Evolutionary conservation across 1,140 invertebrate species (phyloP), one percentile per base, ranked within the genome.

Genomic region (Papilio aristodemus): DNA sequence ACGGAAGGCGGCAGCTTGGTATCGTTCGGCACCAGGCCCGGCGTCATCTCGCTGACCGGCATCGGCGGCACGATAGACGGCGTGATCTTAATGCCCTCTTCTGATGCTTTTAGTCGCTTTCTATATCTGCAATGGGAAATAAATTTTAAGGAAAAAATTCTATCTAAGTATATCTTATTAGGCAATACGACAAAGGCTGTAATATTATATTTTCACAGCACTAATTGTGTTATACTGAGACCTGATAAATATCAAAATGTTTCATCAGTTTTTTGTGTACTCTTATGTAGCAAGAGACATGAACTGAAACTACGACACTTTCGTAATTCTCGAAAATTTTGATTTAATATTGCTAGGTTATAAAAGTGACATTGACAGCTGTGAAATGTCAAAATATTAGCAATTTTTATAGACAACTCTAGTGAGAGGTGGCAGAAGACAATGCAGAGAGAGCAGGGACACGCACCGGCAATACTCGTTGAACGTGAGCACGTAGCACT

Each of bases 401-500:
- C 2, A 3, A 19, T 38, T 38, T 4, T 19, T 5, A 11, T 10
- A 3, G 5, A n/a, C 17, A 19, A n/a, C 13, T 59, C 19, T 6
- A 19, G 4, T 4, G 10, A n/a, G 25, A 27, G 19, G 1, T 43
- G 14, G 19, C 27, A 25, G 19, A 10, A 59, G 6, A 6, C 22
- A 36, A 32, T 64, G 22, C 22, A 10, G 13, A 25, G 60, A 17
- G 7, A 46, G 17, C 5, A 10, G 27, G 22, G 1, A 3, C 4
- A n/a, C 8, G 4, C 27, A 83, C 89, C 92, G 80, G 94, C 97
- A 98, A 86, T 98, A 99, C 92, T 99, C 98, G 91, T 98, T 98
- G 86, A 96, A 98, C 9, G 97, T 98, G 70, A 99, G 94, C 70
- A 99, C 98, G 89, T 97, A 99, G 92, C 98, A 99, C 91, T 98